phyloP scores from a whole-genome alignment of 2,888 invertebrate genomes.

The Entomobrya multifasciata region DNA sequence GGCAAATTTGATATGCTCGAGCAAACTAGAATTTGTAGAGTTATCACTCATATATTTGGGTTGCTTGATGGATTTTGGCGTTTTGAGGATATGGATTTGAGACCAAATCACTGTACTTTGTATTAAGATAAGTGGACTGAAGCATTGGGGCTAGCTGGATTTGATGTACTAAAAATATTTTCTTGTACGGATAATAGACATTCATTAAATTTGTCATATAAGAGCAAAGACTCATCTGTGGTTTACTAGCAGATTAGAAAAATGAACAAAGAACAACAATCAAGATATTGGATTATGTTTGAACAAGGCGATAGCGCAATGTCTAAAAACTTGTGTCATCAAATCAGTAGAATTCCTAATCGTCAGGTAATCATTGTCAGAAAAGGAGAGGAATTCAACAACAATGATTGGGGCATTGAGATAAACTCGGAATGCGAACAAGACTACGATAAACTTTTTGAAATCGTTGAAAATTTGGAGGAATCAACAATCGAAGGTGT shows the following conservation, averaged over 20 bases:
- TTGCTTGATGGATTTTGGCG: conserved; percentile 41
- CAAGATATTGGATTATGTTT: neutral
- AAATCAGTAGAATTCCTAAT: neutral
- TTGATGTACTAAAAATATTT: neutral
- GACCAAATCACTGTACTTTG: conserved; percentile 5
- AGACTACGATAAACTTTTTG: neutral
- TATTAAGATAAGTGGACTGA: neutral
- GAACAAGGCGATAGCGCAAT: neutral
- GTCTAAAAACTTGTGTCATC: neutral
- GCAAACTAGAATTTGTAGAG: neutral
- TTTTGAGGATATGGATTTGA: conserved; percentile 19
- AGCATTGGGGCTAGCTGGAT: neutral
- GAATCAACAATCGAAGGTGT: conserved; percentile 6
- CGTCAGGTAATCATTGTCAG: neutral
- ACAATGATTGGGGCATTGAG: neutral
- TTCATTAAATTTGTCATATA: neutral
- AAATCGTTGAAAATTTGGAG: neutral
- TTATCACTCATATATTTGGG: conserved; percentile 26
- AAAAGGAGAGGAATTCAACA: neutral
- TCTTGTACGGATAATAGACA: neutral
- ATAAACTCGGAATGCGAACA: neutral
- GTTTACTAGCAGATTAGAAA: too few relatives aligned
- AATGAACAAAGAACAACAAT: neutral
- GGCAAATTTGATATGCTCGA: conserved; percentile 4
- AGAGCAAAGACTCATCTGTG: too few relatives aligned